Percentiles rank a stretch among this genome's conserved stretches.
These are phyloP conservation scores for Vimba vimba DNA, from an alignment of 2,113 vertebrate species.

Conservation along the genomic window DNA sequence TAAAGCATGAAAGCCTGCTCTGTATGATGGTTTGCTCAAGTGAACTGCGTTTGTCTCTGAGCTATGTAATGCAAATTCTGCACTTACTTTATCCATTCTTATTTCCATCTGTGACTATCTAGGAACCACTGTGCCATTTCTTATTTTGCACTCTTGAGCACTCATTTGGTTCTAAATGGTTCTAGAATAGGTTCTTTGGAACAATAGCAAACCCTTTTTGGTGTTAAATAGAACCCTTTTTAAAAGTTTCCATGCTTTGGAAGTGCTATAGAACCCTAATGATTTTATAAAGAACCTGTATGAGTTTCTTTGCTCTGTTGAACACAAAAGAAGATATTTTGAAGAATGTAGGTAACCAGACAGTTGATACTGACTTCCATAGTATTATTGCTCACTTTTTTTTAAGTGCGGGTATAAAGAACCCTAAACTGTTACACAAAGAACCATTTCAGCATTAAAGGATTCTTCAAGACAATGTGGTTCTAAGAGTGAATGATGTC, in stretches of 20 bases:
- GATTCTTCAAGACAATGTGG: background rate
- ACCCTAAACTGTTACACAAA: background rate
- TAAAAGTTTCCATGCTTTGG: background rate
- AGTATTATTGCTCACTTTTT: too few relatives aligned
- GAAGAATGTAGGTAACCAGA: too few relatives aligned
- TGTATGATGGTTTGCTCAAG: background rate
- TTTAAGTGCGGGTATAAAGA: background rate
- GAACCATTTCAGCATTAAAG: background rate
- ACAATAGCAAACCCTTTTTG: background rate
- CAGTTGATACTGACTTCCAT: too few relatives aligned
- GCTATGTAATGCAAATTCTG: slow-evolving; percentile 34
- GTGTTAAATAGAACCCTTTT: background rate
- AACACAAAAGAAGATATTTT: too few relatives aligned
- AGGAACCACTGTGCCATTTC: background rate
- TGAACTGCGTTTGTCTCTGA: background rate
- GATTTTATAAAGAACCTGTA: too few relatives aligned
- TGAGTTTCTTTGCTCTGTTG: too few relatives aligned
- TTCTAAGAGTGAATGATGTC: background rate
- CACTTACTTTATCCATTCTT: slow-evolving; percentile 34
- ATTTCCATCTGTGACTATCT: slow-evolving; percentile 51
- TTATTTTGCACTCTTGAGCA: background rate
- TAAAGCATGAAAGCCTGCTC: background rate
- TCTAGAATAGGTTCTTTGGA: background rate
- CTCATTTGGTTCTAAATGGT: background rate
- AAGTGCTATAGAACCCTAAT: background rate